phyloP scores from a whole-genome alignment of 2,797 vertebrate species.

The Gallinago nigripennis region DNA sequence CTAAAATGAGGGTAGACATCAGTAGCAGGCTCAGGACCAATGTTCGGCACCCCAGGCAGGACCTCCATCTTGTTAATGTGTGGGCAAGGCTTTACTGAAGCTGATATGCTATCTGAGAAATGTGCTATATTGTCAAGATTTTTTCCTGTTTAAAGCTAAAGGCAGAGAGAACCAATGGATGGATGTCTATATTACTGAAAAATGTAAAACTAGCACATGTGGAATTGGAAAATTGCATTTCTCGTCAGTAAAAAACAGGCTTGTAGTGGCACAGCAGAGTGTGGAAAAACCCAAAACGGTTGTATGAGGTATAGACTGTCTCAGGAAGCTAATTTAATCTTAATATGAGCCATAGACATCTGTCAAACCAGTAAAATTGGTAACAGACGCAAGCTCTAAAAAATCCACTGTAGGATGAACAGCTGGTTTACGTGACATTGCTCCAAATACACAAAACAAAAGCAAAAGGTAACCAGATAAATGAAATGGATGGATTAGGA shows the following conservation, averaged over 20 bases:
- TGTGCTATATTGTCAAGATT: not conserved
- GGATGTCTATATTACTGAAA: not conserved
- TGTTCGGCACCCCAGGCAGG: not conserved
- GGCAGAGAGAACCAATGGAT: not conserved
- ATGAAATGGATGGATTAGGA: not conserved
- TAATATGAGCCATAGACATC: constrained; percentile 40
- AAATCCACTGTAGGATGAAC: not conserved
- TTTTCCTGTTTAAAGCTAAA: not conserved
- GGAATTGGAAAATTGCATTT: not conserved
- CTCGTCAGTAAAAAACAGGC: not conserved
- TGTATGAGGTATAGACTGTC: not conserved
- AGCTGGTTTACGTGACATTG: constrained; percentile 1
- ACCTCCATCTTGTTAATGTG: accelerated
- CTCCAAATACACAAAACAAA: constrained; percentile 11
- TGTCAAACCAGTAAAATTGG: constrained; percentile 26
- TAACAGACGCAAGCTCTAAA: not conserved
- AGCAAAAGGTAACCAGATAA: constrained; percentile 18
- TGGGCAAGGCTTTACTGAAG: not conserved
- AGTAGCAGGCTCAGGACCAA: not conserved
- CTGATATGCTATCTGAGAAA: not conserved
- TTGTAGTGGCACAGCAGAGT: not conserved
- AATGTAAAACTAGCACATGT: not conserved
- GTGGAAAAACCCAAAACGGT: not conserved
- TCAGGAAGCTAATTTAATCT: constrained; percentile 51
- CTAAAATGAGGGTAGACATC: not conserved